phyloP scores from a whole-genome alignment of 1,140 invertebrate species.

The Drosophila funebris region DNA sequence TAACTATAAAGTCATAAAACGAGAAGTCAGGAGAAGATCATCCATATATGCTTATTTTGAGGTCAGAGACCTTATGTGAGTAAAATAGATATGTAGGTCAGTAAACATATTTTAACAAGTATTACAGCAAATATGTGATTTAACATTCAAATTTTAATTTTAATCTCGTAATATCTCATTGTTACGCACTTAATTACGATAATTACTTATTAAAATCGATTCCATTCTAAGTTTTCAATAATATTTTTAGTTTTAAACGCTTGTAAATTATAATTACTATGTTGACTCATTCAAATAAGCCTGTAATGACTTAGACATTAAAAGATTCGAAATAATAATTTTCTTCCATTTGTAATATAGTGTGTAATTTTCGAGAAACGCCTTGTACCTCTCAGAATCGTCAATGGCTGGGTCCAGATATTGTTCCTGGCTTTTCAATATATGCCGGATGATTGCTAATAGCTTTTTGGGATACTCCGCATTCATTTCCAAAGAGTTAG shows the following conservation, averaged over 20 bases:
- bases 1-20: no score
- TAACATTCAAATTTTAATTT: no score
- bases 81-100: no score
- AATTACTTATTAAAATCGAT: no score
- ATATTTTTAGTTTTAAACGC: background rate
- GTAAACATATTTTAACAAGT: no score
- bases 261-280: background rate
- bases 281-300: constrained; percentile 16
- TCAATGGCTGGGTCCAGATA: constrained; percentile 12
- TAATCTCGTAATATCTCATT: no score
- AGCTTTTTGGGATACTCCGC: constrained; percentile 17
- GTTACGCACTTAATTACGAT: no score
- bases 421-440: constrained; percentile 24
- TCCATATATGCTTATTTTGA: no score
- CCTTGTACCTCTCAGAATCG: constrained; percentile 20
- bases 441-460: constrained; percentile 12
- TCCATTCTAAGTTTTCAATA: no score
- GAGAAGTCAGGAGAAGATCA: no score
- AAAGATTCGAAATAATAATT: constrained; percentile 28
- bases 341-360: constrained; percentile 45
- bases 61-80: no score
- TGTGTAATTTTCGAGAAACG: constrained; percentile 28
- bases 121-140: no score
- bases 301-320: constrained; percentile 25
- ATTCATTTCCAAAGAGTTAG: constrained; percentile 3